These are phyloP conservation scores for Bellardia bayeri DNA, from an alignment of 2,888 invertebrate genomes.

Conservation along the genomic window DNA sequence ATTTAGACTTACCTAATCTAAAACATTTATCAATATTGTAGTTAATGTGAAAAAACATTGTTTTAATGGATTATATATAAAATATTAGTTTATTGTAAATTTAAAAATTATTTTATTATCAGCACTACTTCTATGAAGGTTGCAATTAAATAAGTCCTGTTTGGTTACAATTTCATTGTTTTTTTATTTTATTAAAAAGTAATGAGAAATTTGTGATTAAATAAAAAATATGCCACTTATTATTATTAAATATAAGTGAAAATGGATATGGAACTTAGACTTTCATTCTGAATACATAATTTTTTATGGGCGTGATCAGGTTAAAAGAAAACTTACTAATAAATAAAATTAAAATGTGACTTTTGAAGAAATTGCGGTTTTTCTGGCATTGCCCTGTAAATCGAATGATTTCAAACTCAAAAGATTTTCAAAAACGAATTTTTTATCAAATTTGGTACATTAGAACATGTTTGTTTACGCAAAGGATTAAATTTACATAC, in stretches of 20 bases:
- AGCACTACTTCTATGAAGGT: constrained; percentile 27
- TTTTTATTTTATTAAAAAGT: not conserved
- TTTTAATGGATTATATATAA: constrained; percentile 36
- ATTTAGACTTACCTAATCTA: not conserved
- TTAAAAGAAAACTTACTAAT: too few relatives aligned
- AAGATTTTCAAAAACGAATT: too few relatives aligned
- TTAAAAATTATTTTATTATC: constrained; percentile 46
- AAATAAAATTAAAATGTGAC: too few relatives aligned
- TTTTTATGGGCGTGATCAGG: too few relatives aligned
- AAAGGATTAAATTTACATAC: too few relatives aligned
- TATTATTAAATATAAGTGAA: not conserved
- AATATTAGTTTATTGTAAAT: constrained; percentile 60
- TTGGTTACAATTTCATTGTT: constrained; percentile 34
- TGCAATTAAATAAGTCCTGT: constrained; percentile 31
- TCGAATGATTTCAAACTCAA: too few relatives aligned
- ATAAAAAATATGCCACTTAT: constrained; percentile 15
- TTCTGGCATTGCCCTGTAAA: too few relatives aligned
- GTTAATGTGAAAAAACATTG: not conserved
- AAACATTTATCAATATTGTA: not conserved
- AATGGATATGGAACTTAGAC: not conserved
- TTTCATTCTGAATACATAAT: too few relatives aligned
- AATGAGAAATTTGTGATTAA: not conserved
- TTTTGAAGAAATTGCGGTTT: too few relatives aligned
- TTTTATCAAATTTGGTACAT: too few relatives aligned
- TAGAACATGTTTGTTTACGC: too few relatives aligned